Conservation (phyloP, 2,113 vertebrate genomes). For the Alethe castanea region DNA sequence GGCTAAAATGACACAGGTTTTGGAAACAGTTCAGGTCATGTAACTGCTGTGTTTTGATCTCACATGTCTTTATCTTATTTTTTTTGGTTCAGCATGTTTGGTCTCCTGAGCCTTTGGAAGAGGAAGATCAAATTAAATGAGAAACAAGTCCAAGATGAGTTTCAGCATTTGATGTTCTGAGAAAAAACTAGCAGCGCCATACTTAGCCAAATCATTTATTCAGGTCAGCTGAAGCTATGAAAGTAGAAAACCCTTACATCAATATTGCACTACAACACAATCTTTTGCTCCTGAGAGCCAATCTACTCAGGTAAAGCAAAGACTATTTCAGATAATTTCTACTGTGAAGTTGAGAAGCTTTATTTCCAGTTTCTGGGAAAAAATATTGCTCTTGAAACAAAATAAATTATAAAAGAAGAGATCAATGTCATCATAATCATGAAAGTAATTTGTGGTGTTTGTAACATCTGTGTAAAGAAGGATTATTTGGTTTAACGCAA, state of each 20-base stretch:
- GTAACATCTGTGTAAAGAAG: background rate
- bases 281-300: background rate
- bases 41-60: background rate
- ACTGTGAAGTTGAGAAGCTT: background rate
- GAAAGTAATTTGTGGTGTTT: background rate
- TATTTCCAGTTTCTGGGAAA: background rate
- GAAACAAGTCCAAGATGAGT: background rate
- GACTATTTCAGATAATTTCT: background rate
- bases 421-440: background rate
- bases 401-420: background rate
- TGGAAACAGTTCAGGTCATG: background rate
- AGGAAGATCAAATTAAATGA: background rate
- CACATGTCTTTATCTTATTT: background rate
- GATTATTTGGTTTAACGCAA: background rate
- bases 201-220: background rate
- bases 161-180: background rate
- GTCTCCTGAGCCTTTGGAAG: background rate
- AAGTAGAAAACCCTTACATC: background rate
- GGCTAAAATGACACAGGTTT: background rate
- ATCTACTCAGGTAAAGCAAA: background rate
- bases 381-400: background rate
- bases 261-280: background rate
- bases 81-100: background rate
- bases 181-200: background rate
- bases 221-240: background rate